Conservation (phyloP, 2,888 invertebrate species). For the Vanessa cardui region DNA sequence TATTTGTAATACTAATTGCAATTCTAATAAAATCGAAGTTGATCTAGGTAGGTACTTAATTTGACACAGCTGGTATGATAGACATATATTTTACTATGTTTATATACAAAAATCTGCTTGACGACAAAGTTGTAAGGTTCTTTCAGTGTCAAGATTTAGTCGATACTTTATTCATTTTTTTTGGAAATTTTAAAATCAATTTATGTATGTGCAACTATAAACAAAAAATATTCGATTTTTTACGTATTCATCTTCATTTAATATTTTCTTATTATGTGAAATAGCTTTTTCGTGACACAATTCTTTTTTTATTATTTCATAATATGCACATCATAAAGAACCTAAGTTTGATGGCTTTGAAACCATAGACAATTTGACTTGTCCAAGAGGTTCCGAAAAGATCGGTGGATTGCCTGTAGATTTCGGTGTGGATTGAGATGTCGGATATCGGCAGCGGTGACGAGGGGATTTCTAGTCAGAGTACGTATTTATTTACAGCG, state of each 20-base stretch:
- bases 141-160: constrained; percentile 39
- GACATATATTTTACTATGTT: constrained; percentile 17
- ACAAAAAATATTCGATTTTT: background rate
- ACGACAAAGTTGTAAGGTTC: constrained; percentile 45
- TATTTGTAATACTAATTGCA: no score
- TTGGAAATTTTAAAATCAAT: no score
- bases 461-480: constrained; percentile 90
- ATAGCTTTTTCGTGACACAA: no score
- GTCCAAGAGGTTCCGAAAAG: constrained; percentile 71
- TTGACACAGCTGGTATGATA: constrained; percentile 30
- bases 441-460: constrained; percentile 91
- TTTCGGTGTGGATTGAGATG: constrained; percentile 85
- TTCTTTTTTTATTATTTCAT: constrained; percentile 20
- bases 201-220: no score
- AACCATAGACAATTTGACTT: constrained; percentile 69
- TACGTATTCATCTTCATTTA: background rate
- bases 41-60: background rate
- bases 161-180: background rate
- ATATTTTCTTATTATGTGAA: no score
- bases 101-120: constrained; percentile 32
- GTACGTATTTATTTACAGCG: constrained; percentile 83
- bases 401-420: constrained; percentile 78
- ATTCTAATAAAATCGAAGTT: no score
- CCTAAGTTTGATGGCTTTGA: constrained; percentile 69
- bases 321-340: constrained; percentile 47